Evolutionary conservation across 2,113 vertebrate species (phyloP), one percentile per base, ranked within the genome.

Genomic region (Gymnogyps californianus): DNA sequence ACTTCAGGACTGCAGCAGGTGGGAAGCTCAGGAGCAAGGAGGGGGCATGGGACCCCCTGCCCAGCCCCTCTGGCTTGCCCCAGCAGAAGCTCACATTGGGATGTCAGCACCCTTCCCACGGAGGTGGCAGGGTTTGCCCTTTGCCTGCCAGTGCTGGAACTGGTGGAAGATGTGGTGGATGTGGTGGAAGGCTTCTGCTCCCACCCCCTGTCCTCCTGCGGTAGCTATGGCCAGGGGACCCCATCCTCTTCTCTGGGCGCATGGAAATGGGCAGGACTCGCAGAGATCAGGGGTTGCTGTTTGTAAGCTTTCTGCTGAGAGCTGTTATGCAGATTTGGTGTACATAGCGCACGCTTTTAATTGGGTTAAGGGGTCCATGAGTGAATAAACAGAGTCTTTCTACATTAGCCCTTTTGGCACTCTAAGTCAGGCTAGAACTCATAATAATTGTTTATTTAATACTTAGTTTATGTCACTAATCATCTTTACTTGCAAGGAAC

Each of bases 391-490:
- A 52, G 46, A 32, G 28, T 84, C 47, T 75, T 77, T 42, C 65
- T 42, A 11, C 14, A 13, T 55, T 10, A 59, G 42, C 38, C 62
- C 66, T 81, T 66, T 70, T 66, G 80, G 26, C n/a, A 31, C 16
- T 40, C 10, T 0, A 15, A 42, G 47, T 72, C 71, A 83, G 51
- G n/a, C 57, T 57, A 61, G 25, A 86, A 51, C 19, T 91, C 26
- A 42, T 47, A 62, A 64, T 47, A 92, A 44, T 17, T 76, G 62
- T 94, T 94, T 87, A 52, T 91, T 95, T 94, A 92, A 76, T 61
- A 79, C 54, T 91, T 90, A 44, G 64, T 95, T 81, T 93, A 57
- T 65, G 46, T 51, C 87, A 94, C 74, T 85, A 84, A 85, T 96
- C 59, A 83, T 81, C 52, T 87, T 84, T 38, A 62, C 49, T 94